A percentile compares a stretch with the other conserved stretches of the same genome.
phyloP scores from a whole-genome alignment of 2,888 invertebrate genomes.

The Oscheius onirici region DNA sequence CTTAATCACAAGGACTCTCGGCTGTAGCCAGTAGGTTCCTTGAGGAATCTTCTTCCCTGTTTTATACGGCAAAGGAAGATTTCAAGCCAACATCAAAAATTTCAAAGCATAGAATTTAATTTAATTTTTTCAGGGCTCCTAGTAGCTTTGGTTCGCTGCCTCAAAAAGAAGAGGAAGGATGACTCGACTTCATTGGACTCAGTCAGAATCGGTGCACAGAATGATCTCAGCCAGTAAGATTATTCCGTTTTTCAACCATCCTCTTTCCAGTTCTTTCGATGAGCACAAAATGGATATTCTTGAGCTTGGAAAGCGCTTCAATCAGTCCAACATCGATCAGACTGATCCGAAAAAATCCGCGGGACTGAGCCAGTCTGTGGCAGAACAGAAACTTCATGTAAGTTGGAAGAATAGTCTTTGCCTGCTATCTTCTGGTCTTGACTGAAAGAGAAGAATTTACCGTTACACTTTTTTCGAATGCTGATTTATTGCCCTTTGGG shows the following conservation, averaged over 20 bases:
- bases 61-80: neutral
- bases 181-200: constrained; percentile 12
- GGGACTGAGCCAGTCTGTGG: constrained; percentile 42
- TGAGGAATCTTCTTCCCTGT: neutral
- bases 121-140: constrained; percentile 5
- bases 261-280: constrained; percentile 46
- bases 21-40: too few species aligned
- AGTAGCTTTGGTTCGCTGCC: constrained; percentile 7
- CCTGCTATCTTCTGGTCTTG: too few species aligned
- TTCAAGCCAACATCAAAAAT: neutral
- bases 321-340: constrained; percentile 48
- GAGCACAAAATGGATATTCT: constrained; percentile 57
- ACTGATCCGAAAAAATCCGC: constrained; percentile 45
- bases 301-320: constrained; percentile 51
- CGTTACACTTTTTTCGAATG: too few species aligned
- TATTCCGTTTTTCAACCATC: neutral
- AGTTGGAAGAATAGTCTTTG: too few species aligned
- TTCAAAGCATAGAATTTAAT: neutral
- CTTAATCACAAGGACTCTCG: neutral
- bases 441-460: too few species aligned
- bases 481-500: too few species aligned
- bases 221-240: constrained; percentile 15
- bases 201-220: neutral
- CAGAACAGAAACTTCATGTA: constrained; percentile 40
- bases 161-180: constrained; percentile 15